Evolutionary conservation across 2,888 invertebrate genomes (phyloP).

Genomic region (Caenorhabditis zanzibari): DNA sequence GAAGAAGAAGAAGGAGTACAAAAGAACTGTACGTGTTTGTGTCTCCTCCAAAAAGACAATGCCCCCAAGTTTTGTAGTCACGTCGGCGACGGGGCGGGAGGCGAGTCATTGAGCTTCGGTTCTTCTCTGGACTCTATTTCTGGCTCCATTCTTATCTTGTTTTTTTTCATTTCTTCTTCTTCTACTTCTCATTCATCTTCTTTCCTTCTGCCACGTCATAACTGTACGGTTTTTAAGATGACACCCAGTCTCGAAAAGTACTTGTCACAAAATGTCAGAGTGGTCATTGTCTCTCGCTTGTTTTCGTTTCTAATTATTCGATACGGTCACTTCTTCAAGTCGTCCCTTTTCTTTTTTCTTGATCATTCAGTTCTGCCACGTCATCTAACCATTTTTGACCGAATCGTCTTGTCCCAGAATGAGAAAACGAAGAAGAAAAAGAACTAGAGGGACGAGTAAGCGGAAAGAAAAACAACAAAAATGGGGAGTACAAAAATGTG

Average conservation of each 20-base stretch:
- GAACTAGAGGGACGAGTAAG: slow-evolving; percentile 16
- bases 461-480: slow-evolving; percentile 19
- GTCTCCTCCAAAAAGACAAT: slow-evolving; percentile 39
- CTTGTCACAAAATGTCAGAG: slow-evolving; percentile 1
- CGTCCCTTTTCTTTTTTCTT: not conserved
- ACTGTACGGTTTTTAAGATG: slow-evolving; percentile 44
- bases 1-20: slow-evolving; percentile 23
- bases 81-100: slow-evolving; percentile 23
- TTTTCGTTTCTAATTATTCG: slow-evolving; percentile 9
- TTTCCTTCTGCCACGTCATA: slow-evolving; percentile 37
- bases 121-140: slow-evolving; percentile 58
- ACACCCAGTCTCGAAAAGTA: not conserved
- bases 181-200: not conserved
- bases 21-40: slow-evolving; percentile 50
- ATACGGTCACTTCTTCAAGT: slow-evolving; percentile 23
- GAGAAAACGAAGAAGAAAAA: not conserved
- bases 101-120: slow-evolving; percentile 60
- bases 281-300: slow-evolving; percentile 20
- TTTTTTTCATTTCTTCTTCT: slow-evolving; percentile 21
- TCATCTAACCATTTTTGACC: slow-evolving; percentile 54
- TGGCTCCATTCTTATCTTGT: slow-evolving; percentile 56
- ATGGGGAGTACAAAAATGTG: slow-evolving; percentile 26
- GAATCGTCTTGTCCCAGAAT: not conserved
- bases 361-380: slow-evolving; percentile 51
- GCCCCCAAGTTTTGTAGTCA: slow-evolving; percentile 43